A percentile compares a stretch with the other conserved stretches of the same genome.
Conservation (phyloP, 2,797 vertebrate species). For the Tamandua tetradactyla region DNA sequence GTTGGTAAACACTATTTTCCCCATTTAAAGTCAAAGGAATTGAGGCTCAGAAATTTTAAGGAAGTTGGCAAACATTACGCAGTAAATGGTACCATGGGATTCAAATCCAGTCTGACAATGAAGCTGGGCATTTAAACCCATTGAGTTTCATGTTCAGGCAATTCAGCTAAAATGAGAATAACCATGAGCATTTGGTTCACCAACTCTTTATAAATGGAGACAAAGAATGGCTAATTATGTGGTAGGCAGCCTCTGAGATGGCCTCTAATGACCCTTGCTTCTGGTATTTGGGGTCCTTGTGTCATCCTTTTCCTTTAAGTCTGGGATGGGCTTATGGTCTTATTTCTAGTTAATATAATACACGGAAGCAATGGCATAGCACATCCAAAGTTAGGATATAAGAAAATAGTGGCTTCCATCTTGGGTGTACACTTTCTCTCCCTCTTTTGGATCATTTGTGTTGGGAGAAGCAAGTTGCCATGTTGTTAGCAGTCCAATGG, state of each 20-base stretch:
- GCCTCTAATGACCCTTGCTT: too few species aligned
- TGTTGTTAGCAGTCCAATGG: not conserved
- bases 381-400: not conserved
- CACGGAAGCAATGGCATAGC: not conserved
- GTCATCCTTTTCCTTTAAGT: not conserved
- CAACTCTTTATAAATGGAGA: not conserved
- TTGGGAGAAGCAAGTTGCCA: not conserved
- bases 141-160: not conserved
- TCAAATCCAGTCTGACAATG: not conserved
- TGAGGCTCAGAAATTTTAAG: not conserved
- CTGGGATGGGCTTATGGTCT: not conserved
- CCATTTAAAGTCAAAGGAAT: not conserved
- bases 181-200: not conserved
- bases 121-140: too few species aligned
- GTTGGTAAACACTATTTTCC: not conserved
- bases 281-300: not conserved
- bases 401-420: not conserved
- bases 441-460: not conserved
- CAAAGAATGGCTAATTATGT: not conserved
- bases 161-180: too few species aligned
- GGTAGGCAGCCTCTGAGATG: not conserved
- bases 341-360: not conserved
- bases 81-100: not conserved
- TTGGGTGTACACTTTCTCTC: not conserved
- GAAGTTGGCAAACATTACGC: rapidly evolving